Conservation (phyloP, 1,140 invertebrate genomes). For the Lerema accius region DNA sequence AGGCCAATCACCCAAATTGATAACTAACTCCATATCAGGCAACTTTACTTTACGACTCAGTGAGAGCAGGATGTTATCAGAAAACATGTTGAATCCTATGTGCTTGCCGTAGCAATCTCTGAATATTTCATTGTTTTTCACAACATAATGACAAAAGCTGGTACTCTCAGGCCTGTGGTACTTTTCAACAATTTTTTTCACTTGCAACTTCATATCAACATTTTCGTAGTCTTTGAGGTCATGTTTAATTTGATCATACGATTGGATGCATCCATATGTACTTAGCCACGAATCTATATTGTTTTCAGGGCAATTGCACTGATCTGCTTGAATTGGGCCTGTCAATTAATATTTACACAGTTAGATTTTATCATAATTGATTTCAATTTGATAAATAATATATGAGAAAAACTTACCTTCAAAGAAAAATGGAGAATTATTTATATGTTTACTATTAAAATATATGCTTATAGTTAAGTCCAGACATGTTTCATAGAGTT, state of each 20-base stretch:
- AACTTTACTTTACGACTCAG: constrained; percentile 91
- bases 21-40: constrained; percentile 95
- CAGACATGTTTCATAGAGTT: constrained; percentile 89
- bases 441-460: constrained; percentile 87
- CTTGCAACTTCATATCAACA: constrained; percentile 88
- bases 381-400: constrained; percentile 33
- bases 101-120: constrained; percentile 96
- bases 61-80: constrained; percentile 94
- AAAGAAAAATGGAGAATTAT: constrained; percentile 86
- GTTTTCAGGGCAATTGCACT: constrained; percentile 91
- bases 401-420: constrained; percentile 83
- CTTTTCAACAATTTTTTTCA: constrained; percentile 84
- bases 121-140: constrained; percentile 94
- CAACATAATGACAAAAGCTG: constrained; percentile 95
- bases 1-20: constrained; percentile 98
- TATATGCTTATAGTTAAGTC: constrained; percentile 88
- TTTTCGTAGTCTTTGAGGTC: constrained; percentile 89
- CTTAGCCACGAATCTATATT: constrained; percentile 87
- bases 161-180: constrained; percentile 90
- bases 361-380: too few species aligned
- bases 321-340: constrained; percentile 90
- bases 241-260: constrained; percentile 88
- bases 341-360: constrained; percentile 60
- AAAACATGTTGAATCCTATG: constrained; percentile 98
- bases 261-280: constrained; percentile 86